Conservation (phyloP, 2,113 vertebrate genomes). For the Paedocypris sp. region DNA sequence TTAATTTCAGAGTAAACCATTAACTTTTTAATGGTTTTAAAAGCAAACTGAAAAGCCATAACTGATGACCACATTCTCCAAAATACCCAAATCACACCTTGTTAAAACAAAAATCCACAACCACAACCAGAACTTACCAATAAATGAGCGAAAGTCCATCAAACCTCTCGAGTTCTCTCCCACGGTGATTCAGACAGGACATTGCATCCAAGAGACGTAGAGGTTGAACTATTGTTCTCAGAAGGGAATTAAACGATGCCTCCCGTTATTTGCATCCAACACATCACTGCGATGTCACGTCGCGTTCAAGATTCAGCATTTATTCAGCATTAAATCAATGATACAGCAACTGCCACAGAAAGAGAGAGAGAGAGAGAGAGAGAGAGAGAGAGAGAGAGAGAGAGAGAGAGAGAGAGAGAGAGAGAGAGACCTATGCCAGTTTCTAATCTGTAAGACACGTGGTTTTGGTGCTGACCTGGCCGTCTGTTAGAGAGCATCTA, state of each 20-base stretch:
- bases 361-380: not conserved
- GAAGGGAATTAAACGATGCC: not conserved
- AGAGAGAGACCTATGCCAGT: not conserved
- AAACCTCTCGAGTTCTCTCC: conserved; percentile 65
- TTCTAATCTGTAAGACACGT: conserved; percentile 41
- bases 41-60: no score
- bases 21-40: no score
- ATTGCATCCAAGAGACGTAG: conserved; percentile 43
- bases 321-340: conserved; percentile 38
- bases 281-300: conserved; percentile 8
- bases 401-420: not conserved
- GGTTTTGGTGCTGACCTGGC: conserved; percentile 39
- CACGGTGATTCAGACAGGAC: conserved; percentile 63
- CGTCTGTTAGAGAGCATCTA: conserved; percentile 26
- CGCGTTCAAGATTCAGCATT: conserved; percentile 43
- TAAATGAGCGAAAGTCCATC: conserved; percentile 78
- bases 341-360: conserved; percentile 7
- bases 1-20: no score
- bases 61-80: no score
- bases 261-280: conserved; percentile 8
- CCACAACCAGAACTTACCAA: conserved; percentile 55
- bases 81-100: not conserved
- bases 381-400: not conserved
- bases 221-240: conserved; percentile 9
- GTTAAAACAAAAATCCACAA: not conserved